Evolutionary conservation across 2,113 vertebrate genomes (phyloP), one percentile per base, ranked within the genome.

Genomic region (Amphilophus citrinellus): DNA sequence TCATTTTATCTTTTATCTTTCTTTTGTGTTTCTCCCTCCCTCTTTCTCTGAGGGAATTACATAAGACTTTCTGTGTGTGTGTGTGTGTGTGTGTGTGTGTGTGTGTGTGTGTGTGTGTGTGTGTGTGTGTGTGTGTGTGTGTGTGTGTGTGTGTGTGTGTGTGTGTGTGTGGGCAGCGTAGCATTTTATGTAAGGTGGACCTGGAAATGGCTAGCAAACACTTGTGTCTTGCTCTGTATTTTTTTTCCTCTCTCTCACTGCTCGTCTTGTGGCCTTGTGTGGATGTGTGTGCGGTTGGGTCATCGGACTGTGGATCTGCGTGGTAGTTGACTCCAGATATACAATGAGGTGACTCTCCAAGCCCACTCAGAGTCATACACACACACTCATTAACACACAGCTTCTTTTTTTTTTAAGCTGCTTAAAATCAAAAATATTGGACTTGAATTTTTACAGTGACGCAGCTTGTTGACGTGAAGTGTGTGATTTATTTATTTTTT

Each of bases 181-280:
- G 80, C 80, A 76, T 88, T 94, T 94, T 94, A 94, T 94, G 89
- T 92, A 93, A 94, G 89, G 88, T 61, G 20, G 82, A 92, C 90
- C 85, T 93, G 89, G 88, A 95, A 93, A 85, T 93, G 92, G 80
- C 91, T 86, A 87, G 80, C 39, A 85, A 84, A 90, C 89, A 83
- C 84, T 76, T 44, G 73, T 88, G 91, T 90, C 90, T 76, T 58
- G 77, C 89, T 90, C 91, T 90, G 42, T 66, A 53, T 59, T 65
- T 75, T 83, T 83, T 77, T 57, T 61, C 60, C 76, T 20, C 61
- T 85, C 18, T 68, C 58, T 75, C 60, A 77, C 61, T n/a, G 6
- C 8, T 44, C 5, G 61, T 79, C 39, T 84, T 85, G 10, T 10
- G 62, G 79, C 58, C 24, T 44, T 79, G 66, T 90, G 78, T 80